Evolutionary conservation across 2,113 vertebrate species (phyloP), one percentile per base, ranked within the genome.

Genomic region (Craseonycteris thonglongyai): DNA sequence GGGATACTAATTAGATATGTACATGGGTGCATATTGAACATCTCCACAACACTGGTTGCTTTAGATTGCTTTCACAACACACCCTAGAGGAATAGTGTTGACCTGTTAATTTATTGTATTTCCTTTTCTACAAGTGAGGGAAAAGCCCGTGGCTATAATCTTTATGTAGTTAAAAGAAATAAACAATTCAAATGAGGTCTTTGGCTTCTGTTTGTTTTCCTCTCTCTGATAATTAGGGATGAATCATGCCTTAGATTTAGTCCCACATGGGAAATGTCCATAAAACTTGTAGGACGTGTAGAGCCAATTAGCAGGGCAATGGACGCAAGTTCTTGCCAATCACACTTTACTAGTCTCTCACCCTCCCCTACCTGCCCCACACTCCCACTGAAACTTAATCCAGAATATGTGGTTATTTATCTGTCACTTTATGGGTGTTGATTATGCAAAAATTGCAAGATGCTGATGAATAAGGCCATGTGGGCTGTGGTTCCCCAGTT

Each of bases 161-260:
- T 93, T 94, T 82, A 95, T 66, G 74, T 89, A 90, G 92, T 96
- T 93, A 93, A 91, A 72, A 89, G 45, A 94, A 91, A 96, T 61
- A 83, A 92, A 84, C 8, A 74, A 84, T 81, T 84, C 63, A 90
- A 61, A 81, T 71, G 69, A 95, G 63, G 66, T 66, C 40, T 75
- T 92, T 61, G 38, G 58, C 66, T 95, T 96, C 59, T 61, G 78
- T 71, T 86, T 96, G 69, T 94, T 96, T 95, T 68, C 54, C 47
- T 76, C 38, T 79, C 10, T 54, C 45, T 91, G 79, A 80, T 86
- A 91, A 93, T 75, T 79, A 91, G 56, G 69, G 58, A 38, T 93
- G 69, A 87, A 30, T 93, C 51, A 51, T 83, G 49, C 59, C 35
- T 82, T 89, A 35, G 38, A 82, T 93, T 96, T 87, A 69, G 69